Evolutionary conservation across 2,113 vertebrate species (phyloP).

Genomic region (Australoheros scitulus): DNA sequence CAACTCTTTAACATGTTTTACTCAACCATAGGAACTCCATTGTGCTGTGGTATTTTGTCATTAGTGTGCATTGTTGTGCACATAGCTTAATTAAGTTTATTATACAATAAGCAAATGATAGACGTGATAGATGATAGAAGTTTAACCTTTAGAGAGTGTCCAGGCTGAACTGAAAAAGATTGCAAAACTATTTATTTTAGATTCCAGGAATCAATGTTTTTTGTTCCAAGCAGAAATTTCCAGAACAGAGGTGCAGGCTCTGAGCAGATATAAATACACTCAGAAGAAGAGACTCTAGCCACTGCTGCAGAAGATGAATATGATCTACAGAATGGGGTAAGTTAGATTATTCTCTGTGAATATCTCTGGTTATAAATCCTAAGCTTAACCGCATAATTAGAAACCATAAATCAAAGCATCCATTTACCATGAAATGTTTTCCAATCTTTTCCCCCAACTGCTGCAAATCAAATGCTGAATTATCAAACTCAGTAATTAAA

Average conservation of each 20-base stretch:
- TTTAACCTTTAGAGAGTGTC: background rate
- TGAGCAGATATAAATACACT: conserved; percentile 59
- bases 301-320: background rate
- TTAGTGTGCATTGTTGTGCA: background rate
- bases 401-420: background rate
- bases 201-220: conserved; percentile 27
- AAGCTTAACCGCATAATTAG: background rate
- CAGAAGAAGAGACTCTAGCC: background rate
- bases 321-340: conserved; percentile 53
- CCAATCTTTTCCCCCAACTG: background rate
- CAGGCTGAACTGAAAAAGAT: background rate
- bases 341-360: background rate
- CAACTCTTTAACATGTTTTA: background rate
- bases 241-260: background rate
- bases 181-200: conserved; percentile 30
- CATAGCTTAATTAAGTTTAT: background rate
- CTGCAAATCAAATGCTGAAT: background rate
- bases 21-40: background rate
- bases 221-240: conserved; percentile 15
- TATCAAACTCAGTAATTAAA: background rate
- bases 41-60: background rate
- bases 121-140: background rate
- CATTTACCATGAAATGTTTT: background rate
- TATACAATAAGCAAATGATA: background rate
- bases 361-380: background rate